Base-by-base conservation (phyloP, 2,888 invertebrate genomes). In the Eurytoma adleriae region DNA sequence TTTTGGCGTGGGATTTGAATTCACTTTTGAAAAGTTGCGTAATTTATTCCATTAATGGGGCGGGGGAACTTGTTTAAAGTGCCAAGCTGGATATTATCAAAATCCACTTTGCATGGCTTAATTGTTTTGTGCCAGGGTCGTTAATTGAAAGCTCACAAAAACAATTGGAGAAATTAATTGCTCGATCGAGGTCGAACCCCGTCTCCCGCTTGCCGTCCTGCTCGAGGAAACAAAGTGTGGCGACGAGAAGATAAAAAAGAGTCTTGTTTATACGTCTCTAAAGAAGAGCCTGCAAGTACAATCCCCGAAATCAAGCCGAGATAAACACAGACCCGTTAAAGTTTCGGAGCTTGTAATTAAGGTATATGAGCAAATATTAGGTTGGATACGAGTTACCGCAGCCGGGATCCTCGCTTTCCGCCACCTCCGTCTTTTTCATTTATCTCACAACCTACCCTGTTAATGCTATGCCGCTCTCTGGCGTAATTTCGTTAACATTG, bases 351-450 rank as follows among this genome's bases (percentile, higher is more conserved):
- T 52, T 30, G 69, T 69, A 67, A 64, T 59, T 66, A 52, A 59
- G 76, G 54, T 61, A 62, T 68, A 64, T 52, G 57, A 62, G 80
- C 76, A 84, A 84, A 84, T 83, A 84, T 83, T 82, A 83, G 24
- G 24, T 24, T 24, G 24, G 24, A 24, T 24, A 2, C 24, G 24
- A 24, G 24, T 24, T 24, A 24, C 24, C 24, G n/a, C n/a, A n/a
- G 57, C 20, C 64, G 73, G 50, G 40, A 48, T 40, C 1, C 56
- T 54, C 40, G 12, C 20, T 64, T 24, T 54, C 4, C 4, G 0
- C 20, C 18, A 14, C 20, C 20, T 66, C 3, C 3, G 14, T 56
- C 71, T 72, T 52, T 57, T 67, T 72, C 67, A n/a, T 59, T 72
- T 69, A 4, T 2, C 61, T 4, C 20, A 52, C 50, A 66, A 57